Conservation (phyloP, 2,113 vertebrate genomes). For the Nycticorax nycticorax region DNA sequence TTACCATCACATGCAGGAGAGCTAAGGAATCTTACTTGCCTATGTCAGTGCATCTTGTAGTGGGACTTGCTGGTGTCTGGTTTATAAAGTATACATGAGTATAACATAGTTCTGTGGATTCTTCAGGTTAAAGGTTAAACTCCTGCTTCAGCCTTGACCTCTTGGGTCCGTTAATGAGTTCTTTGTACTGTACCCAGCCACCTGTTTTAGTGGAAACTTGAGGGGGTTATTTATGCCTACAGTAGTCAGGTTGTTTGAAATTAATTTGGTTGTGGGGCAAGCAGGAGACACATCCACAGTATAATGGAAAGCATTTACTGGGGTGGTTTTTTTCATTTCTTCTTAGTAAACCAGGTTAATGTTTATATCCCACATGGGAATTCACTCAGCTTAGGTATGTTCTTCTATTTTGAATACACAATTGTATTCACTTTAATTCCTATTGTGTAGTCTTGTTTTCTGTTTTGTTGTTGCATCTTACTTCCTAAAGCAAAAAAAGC, state of each 20-base stretch:
- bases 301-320: background rate
- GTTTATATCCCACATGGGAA: rapidly evolving
- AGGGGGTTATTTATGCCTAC: rapidly evolving
- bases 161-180: background rate
- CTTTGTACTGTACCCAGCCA: background rate
- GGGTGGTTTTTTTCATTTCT: background rate
- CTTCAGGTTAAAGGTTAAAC: background rate
- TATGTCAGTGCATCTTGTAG: rapidly evolving
- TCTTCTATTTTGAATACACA: background rate
- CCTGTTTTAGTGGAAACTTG: background rate
- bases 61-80: background rate
- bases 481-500: background rate
- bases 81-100: background rate
- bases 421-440: background rate
- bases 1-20: background rate
- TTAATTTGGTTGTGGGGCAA: background rate
- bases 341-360: background rate
- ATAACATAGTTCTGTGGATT: background rate
- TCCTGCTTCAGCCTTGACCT: background rate
- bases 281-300: rapidly evolving
- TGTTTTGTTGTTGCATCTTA: background rate
- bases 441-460: background rate
- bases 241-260: background rate
- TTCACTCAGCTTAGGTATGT: background rate
- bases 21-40: background rate